Base-by-base conservation (phyloP, 53 echinoderm and acorn worm genomes). In the Paelopatides confundens region DNA sequence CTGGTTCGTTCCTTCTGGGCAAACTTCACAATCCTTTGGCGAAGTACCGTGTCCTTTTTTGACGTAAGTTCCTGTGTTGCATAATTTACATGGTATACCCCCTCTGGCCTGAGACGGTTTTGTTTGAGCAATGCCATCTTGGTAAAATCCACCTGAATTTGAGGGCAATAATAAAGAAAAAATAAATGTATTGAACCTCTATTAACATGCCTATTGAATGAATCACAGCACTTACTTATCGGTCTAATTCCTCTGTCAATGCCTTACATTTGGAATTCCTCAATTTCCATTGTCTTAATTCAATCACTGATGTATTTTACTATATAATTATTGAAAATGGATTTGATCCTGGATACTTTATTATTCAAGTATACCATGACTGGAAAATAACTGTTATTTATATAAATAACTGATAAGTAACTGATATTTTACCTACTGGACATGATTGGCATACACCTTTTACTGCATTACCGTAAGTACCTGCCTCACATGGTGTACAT, bases 91-190 rank as follows among this genome's bases (percentile, higher is more conserved):
- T 39, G 76, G 40, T 43, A 76, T 29, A 21, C 24, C 21, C n/a
- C 18, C 9, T 8, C 12, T 39, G 48, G 28, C 9, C 6, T 67
- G 8, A 27, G 21, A 17, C 15, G 58, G 58, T 21, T 15, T 21
- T 38, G 46, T 40, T 43, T 76, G 76, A 39, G 33, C 48, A 18
- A 76, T 43, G 15, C 39, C 48, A 47, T 76, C 48, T 23, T 76
- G 76, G n/a, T 33, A 76, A 43, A 38, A 76, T 38, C 76, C 76
- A 76, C 76, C 76, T 76, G 68, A 6, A 58, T 58, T 58, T 48
- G 48, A 9, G 48, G 48, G 53, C 15, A 48, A 48, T 48, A 48
- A 48, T 14, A 48, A 48, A 9, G 24, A 58, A 58, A 23, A 43
- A 43, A 10, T 43, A 43, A 43, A 43, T 10, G 43, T 43, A n/a